phyloP scores from a whole-genome alignment of 2,888 invertebrate species.

The Phytoseiulus persimilis region DNA sequence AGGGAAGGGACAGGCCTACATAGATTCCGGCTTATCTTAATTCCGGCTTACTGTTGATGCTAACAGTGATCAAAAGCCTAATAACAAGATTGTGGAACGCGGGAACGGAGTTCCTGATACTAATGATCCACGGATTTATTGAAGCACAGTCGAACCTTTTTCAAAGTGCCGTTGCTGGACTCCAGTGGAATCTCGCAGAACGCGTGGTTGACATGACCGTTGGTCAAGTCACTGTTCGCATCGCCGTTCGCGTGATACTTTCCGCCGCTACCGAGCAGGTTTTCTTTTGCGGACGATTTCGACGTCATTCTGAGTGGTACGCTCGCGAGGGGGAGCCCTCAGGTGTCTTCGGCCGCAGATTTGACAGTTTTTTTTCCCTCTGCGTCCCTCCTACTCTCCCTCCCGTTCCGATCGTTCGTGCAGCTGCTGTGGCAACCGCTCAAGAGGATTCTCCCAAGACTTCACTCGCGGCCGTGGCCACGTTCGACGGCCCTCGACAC shows the following conservation, averaged over 20 bases:
- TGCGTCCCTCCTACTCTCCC: not conserved
- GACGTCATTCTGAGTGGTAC: constrained; percentile 18
- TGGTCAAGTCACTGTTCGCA: not conserved
- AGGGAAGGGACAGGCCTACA: too few relatives aligned
- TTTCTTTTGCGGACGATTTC: constrained; percentile 34
- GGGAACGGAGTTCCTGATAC: not conserved
- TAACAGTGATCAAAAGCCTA: too few relatives aligned
- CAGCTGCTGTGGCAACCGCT: not conserved
- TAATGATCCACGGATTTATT: too few relatives aligned
- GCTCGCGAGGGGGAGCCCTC: not conserved
- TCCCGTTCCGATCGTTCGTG: not conserved
- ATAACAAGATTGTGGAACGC: too few relatives aligned
- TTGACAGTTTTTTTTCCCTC: not conserved
- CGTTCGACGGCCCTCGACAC: not conserved
- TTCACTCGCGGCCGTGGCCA: not conserved
- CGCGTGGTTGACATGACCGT: constrained; percentile 31
- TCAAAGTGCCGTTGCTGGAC: constrained; percentile 24
- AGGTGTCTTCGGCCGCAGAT: not conserved
- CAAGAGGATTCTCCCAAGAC: not conserved
- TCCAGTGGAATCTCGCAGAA: constrained; percentile 31
- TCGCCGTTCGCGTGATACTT: not conserved
- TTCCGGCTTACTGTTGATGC: too few relatives aligned
- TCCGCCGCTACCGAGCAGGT: constrained; percentile 25
- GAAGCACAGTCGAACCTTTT: not conserved
- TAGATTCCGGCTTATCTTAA: too few relatives aligned